phyloP scores from a whole-genome alignment of 2,888 invertebrate species.

The Willowsia nigromaculata region DNA sequence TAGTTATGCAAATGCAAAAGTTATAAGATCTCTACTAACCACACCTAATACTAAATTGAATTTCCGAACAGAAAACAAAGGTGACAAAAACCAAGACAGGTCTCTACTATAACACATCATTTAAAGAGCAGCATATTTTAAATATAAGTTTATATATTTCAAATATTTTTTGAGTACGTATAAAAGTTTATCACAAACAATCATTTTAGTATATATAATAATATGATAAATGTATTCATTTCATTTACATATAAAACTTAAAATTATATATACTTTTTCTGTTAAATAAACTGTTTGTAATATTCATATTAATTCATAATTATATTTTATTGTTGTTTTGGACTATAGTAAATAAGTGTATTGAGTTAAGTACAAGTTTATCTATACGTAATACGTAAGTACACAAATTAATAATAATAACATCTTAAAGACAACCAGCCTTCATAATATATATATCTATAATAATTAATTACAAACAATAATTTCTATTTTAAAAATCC shows the following conservation, averaged over 20 bases:
- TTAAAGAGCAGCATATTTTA: neutral
- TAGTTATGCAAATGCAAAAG: no score
- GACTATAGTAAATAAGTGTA: constrained; percentile 71
- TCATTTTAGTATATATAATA: constrained; percentile 15
- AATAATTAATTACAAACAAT: constrained; percentile 15
- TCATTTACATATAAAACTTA: constrained; percentile 25
- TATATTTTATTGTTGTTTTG: constrained; percentile 30
- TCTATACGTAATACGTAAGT: constrained; percentile 40
- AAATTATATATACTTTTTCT: constrained; percentile 25
- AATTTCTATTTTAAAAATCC: constrained; percentile 22
- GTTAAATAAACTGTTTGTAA: constrained; percentile 25
- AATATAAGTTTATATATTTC: constrained; percentile 48
- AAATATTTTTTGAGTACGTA: constrained; percentile 63
- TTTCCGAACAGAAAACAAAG: neutral
- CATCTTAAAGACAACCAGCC: neutral
- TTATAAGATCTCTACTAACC: no score
- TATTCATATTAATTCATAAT: neutral
- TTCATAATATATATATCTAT: neutral
- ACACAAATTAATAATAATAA: neutral
- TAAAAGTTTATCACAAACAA: constrained; percentile 69
- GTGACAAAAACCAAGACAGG: constrained; percentile 5
- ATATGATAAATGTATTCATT: constrained; percentile 6
- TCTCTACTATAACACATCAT: neutral
- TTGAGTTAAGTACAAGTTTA: constrained; percentile 68
- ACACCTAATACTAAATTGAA: no score